These are phyloP conservation scores for Alexandromys fortis DNA, from an alignment of 2,113 vertebrate genomes.

Conservation along the genomic window DNA sequence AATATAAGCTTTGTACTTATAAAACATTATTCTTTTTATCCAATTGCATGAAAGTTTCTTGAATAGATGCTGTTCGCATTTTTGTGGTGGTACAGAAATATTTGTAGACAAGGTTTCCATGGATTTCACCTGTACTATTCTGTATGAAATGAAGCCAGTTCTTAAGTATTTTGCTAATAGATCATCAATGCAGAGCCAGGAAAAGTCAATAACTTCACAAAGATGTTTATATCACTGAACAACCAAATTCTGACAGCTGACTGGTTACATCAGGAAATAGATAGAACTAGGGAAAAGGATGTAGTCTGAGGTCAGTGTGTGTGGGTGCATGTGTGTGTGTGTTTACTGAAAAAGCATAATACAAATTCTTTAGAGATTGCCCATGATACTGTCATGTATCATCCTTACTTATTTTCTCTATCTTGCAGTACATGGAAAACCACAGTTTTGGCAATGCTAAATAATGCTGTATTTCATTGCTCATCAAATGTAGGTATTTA, in stretches of 20 bases:
- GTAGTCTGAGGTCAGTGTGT: background rate
- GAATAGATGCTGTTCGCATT: background rate
- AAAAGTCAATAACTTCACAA: background rate
- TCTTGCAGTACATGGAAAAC: background rate
- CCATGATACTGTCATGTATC: background rate
- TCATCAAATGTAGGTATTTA: slow-evolving; percentile 47
- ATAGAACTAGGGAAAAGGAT: background rate
- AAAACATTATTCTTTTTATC: background rate
- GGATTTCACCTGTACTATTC: background rate
- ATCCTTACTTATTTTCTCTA: background rate
- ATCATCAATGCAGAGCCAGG: background rate
- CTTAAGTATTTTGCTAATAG: background rate
- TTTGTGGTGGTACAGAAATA: background rate
- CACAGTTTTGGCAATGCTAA: background rate
- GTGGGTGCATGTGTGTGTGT: background rate
- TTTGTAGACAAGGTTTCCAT: background rate
- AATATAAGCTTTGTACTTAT: background rate
- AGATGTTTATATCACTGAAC: background rate
- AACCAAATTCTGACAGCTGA: slow-evolving; percentile 9
- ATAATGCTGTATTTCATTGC: background rate
- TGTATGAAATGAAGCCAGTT: background rate
- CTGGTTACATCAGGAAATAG: background rate
- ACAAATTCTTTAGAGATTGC: background rate
- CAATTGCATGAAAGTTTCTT: background rate
- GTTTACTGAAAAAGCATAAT: background rate